phyloP scores from a whole-genome alignment of 2,113 vertebrate species.

The Nothocercus julius region DNA sequence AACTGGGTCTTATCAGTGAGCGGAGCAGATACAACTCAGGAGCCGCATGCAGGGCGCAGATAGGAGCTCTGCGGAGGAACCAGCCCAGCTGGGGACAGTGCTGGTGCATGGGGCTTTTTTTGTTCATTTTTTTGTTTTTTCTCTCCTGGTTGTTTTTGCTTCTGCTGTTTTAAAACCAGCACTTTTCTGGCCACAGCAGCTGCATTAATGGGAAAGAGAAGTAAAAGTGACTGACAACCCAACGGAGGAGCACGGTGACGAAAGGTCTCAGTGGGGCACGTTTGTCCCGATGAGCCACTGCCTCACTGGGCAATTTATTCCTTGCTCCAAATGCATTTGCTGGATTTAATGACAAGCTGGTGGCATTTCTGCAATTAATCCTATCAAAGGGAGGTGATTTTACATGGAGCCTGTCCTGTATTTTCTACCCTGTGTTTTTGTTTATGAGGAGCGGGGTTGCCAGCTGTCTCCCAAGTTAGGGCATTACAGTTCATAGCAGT shows the following conservation, averaged over 20 bases:
- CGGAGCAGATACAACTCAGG: slow-evolving; percentile 41
- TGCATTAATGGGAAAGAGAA: slow-evolving; percentile 13
- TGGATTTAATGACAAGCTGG: slow-evolving; percentile 54
- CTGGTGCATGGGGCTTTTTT: neutral
- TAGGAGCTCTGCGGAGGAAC: slow-evolving; percentile 10
- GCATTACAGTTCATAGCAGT: neutral
- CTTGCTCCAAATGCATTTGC: slow-evolving; percentile 36
- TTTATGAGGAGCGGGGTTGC: slow-evolving; percentile 14
- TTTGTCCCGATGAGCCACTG: slow-evolving; percentile 14
- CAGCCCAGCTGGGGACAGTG: neutral
- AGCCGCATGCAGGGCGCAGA: slow-evolving; percentile 52
- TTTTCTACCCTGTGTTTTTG: slow-evolving; percentile 24
- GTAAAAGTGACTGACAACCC: neutral
- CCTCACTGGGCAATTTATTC: slow-evolving; percentile 35
- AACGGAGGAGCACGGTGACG: neutral
- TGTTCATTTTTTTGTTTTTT: neutral
- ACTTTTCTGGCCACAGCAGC: slow-evolving; percentile 26
- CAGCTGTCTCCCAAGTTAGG: neutral
- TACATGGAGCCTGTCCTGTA: neutral
- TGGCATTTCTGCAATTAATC: slow-evolving; percentile 63
- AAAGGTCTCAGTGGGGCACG: neutral
- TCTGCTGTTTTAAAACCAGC: slow-evolving; percentile 19
- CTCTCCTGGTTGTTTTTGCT: neutral
- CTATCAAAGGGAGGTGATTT: slow-evolving; percentile 38
- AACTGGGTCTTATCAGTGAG: slow-evolving; percentile 35